A percentile compares a stretch with the other conserved stretches of the same genome.
Evolutionary conservation across 1,140 invertebrate genomes (phyloP).

Genomic region (Drosophila azteca): DNA sequence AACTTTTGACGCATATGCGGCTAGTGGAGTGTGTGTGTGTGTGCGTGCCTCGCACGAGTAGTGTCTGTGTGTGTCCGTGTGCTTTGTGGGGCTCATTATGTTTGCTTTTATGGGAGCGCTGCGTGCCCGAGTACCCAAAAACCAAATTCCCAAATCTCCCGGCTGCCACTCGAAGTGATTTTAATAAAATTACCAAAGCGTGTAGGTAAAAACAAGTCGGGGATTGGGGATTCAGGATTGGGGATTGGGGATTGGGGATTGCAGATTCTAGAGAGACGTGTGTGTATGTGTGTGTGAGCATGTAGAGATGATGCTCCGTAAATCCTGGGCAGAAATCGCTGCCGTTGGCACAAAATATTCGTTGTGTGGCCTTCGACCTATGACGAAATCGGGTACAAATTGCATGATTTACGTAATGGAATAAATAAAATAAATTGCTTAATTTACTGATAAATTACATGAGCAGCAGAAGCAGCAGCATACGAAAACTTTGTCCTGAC

Average conservation of each 20-base stretch:
- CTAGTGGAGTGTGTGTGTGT: too few species aligned
- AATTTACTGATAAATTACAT: slow-evolving; percentile 83
- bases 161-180: slow-evolving; percentile 64
- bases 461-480: slow-evolving; percentile 64
- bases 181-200: slow-evolving; percentile 78
- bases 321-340: slow-evolving; percentile 78
- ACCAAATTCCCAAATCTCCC: slow-evolving; percentile 30
- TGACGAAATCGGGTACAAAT: slow-evolving; percentile 80
- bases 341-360: slow-evolving; percentile 31
- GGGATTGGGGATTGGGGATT: neutral
- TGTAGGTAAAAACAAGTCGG: slow-evolving; percentile 72
- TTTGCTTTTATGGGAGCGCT: slow-evolving; percentile 66
- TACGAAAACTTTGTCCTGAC: slow-evolving; percentile 50
- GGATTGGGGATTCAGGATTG: slow-evolving; percentile 2
- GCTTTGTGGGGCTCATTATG: slow-evolving; percentile 62
- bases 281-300: neutral
- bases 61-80: slow-evolving; percentile 10
- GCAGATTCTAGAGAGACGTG: neutral
- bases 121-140: slow-evolving; percentile 41
- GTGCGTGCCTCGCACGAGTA: neutral
- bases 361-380: slow-evolving; percentile 37
- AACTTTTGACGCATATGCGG: slow-evolving; percentile 58
- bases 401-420: slow-evolving; percentile 83
- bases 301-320: slow-evolving; percentile 44
- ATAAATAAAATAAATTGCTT: slow-evolving; percentile 84